phyloP scores from a whole-genome alignment of 2,888 invertebrate genomes.

The Ceriagrion tenellum region DNA sequence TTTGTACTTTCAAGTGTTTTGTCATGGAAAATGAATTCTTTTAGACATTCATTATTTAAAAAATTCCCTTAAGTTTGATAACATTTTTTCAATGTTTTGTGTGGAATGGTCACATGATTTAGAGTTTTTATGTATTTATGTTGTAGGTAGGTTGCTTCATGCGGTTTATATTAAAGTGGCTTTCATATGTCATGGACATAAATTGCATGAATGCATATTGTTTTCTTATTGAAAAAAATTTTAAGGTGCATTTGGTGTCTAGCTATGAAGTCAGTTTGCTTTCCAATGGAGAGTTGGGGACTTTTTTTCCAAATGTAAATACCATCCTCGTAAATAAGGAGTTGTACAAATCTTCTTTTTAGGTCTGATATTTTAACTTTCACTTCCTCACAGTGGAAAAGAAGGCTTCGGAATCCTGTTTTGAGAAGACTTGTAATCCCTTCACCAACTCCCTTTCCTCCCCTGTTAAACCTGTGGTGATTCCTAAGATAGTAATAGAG shows the following conservation, averaged over 20 bases:
- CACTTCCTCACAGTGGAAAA: conserved; percentile 33
- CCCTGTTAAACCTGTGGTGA: conserved; percentile 11
- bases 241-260: conserved; percentile 17
- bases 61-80: conserved; percentile 9
- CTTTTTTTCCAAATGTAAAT: conserved; percentile 42
- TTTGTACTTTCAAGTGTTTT: conserved; percentile 1
- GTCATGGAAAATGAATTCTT: not conserved
- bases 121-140: conserved; percentile 31
- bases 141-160: conserved; percentile 34
- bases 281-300: conserved; percentile 42
- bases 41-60: not conserved
- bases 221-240: conserved; percentile 17
- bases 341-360: conserved; percentile 44
- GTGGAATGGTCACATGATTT: conserved; percentile 47
- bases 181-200: conserved; percentile 45
- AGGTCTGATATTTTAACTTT: conserved; percentile 47
- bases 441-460: conserved; percentile 30
- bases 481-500: conserved; percentile 35
- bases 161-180: conserved; percentile 43
- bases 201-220: conserved; percentile 52
- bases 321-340: conserved; percentile 2
- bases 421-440: not conserved
- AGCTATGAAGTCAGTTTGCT: not conserved
- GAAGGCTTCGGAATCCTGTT: not conserved
- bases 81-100: conserved; percentile 55